Base-by-base conservation (phyloP, 2,888 invertebrate genomes). In the Ormyrus rosae region DNA sequence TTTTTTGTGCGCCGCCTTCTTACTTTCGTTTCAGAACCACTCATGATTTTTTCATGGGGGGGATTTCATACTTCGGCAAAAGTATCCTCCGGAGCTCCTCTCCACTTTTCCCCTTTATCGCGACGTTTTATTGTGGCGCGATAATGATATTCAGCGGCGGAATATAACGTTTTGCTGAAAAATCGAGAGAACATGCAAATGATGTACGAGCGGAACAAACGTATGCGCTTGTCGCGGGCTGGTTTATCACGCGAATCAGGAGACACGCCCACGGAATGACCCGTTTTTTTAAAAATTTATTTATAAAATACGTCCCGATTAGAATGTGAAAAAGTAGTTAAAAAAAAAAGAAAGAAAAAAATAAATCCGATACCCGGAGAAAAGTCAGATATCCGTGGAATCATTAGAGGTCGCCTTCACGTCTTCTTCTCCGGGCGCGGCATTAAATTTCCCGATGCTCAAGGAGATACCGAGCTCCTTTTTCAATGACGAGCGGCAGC, bases 381-480 rank as follows among this genome's bases (percentile, higher is more conserved):
- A 34, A 34, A 34, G 34, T 34, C 34, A 34, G 34, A 34, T 34
- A 34, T 34, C 3, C 34, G 34, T 0, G 34, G 34, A 3, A 34
- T 34, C 34, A 34, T 34, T 34, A 34, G 34, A 34, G 34, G 34
- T 34, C 34, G 34, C 34, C 34, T 34, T 34, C 34, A 34, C 34
- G 34, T 34, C 34, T 34, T 34, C 34, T 34, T 34, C 34, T 4
- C 34, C 3, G 34, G 34, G n/a, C 34, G 10, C n/a, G 55, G 48
- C 58, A 51, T 65, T 64, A 74, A 74, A 74, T 74, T 74, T 74
- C 13, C n/a, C 55, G 34, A 55, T 55, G 46, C 19, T 74, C 34
- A 34, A 51, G 65, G n/a, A 34, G n/a, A 69, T 46, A n/a, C 10
- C 45, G 63, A 48, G 69, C 45, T n/a, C 55, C 46, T 63, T 51